Evolutionary conservation across 2,797 vertebrate species (phyloP).

Genomic region (Sphenopsis melanotis): DNA sequence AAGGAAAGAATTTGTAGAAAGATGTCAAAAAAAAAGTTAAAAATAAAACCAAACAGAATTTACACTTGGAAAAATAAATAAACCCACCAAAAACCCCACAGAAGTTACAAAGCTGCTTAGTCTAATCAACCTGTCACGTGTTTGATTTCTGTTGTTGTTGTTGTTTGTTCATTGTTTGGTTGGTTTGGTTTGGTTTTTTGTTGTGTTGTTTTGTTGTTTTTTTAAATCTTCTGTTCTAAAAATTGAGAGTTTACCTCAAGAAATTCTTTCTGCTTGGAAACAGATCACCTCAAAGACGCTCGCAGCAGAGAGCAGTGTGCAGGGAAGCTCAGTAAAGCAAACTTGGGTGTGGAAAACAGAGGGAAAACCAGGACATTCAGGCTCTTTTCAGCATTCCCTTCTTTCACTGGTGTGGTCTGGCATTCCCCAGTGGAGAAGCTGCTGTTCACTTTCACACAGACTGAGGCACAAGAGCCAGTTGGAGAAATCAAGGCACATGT

Average conservation of each 20-base stretch:
- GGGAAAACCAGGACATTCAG: background rate
- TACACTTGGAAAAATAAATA: background rate
- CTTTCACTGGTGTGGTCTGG: background rate
- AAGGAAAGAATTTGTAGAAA: background rate
- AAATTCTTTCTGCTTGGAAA: constrained; percentile 70
- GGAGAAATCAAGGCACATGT: background rate
- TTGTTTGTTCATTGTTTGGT: background rate
- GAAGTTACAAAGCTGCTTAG: constrained; percentile 22
- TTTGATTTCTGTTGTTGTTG: background rate
- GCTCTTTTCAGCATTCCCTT: background rate
- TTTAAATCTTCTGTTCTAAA: constrained; percentile 55
- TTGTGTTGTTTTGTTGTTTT: background rate
- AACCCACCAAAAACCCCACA: background rate
- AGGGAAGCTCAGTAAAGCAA: constrained; percentile 2
- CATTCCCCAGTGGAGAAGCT: background rate
- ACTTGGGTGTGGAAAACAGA: background rate
- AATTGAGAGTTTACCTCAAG: constrained; percentile 74
- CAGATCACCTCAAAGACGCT: constrained; percentile 34
- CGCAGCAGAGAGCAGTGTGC: background rate
- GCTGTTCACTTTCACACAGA: background rate
- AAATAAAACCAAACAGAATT: background rate
- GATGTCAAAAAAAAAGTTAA: background rate
- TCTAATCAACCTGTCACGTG: background rate
- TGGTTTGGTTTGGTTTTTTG: background rate
- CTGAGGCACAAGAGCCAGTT: background rate